These are phyloP conservation scores for Dufourea novaeangliae DNA, from an alignment of 1,140 invertebrate species.

Conservation along the genomic window DNA sequence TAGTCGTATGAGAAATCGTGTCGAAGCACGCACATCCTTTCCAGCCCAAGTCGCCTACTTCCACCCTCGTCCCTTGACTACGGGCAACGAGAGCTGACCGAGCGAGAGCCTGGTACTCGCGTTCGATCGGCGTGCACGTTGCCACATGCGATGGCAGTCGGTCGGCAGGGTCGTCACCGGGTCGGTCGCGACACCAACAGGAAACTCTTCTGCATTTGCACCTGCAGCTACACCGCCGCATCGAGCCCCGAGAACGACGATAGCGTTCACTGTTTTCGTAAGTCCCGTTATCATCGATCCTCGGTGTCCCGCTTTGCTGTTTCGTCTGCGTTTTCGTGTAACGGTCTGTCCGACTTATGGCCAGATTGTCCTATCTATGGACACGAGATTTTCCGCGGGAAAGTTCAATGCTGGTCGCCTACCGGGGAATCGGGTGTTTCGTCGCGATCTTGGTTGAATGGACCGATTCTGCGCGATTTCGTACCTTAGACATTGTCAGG, in stretches of 20 bases:
- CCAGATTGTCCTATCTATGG: too few species aligned
- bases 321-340: neutral
- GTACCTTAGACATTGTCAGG: too few species aligned
- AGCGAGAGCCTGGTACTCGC: neutral
- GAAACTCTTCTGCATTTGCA: slow-evolving; percentile 44
- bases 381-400: too few species aligned
- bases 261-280: slow-evolving; percentile 37
- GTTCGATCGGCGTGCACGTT: neutral
- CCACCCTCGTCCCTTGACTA: slow-evolving; percentile 4
- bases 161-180: slow-evolving; percentile 24
- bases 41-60: neutral
- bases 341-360: too few species aligned
- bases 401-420: too few species aligned
- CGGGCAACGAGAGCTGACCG: neutral
- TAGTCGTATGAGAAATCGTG: slow-evolving; percentile 41
- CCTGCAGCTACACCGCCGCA: slow-evolving; percentile 31
- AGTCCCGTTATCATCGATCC: slow-evolving; percentile 11
- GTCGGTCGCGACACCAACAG: slow-evolving; percentile 29
- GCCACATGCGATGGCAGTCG: slow-evolving; percentile 37
- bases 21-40: slow-evolving; percentile 44
- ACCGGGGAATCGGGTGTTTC: too few species aligned
- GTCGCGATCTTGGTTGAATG: too few species aligned
- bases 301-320: neutral
- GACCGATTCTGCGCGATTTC: too few species aligned
- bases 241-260: slow-evolving; percentile 50